These are phyloP conservation scores for Cosmorhoe ocellata DNA, from an alignment of 2,888 invertebrate genomes.

Conservation along the genomic window DNA sequence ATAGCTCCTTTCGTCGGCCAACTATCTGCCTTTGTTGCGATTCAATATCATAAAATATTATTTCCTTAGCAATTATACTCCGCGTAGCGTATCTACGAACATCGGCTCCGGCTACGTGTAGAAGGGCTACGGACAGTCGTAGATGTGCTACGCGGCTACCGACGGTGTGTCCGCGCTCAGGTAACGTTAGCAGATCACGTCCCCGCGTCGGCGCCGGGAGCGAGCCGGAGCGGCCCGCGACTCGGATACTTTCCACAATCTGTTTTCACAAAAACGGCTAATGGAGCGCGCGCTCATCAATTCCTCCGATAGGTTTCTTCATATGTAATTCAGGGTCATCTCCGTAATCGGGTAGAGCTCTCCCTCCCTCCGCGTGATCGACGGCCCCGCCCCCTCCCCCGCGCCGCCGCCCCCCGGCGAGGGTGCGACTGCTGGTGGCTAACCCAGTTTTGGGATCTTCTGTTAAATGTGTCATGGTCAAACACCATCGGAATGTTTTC, in stretches of 20 bases:
- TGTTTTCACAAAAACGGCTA: constrained; percentile 29
- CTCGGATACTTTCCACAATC: constrained; percentile 8
- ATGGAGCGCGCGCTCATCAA: constrained; percentile 32
- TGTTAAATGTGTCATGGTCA: constrained; percentile 31
- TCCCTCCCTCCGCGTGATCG: constrained; percentile 31
- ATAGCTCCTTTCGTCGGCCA: constrained; percentile 1
- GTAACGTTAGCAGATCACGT: too few relatives aligned
- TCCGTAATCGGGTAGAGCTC: constrained; percentile 33
- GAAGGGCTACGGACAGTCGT: too few relatives aligned
- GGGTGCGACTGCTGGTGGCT: constrained; percentile 21
- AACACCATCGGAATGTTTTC: constrained; percentile 10
- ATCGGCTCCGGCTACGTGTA: too few relatives aligned
- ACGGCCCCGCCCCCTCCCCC: constrained; percentile 27
- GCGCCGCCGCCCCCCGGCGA: not conserved
- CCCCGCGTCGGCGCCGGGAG: too few relatives aligned
- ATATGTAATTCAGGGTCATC: constrained; percentile 37
- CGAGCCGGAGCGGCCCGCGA: too few relatives aligned
- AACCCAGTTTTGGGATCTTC: constrained; percentile 29
- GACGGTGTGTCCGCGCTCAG: too few relatives aligned
- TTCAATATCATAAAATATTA: not conserved
- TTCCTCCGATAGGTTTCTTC: constrained; percentile 32
- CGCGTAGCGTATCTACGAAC: too few relatives aligned
- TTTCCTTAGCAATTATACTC: too few relatives aligned
- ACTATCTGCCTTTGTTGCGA: not conserved
- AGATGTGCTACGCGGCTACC: not conserved